These are phyloP conservation scores for Aphis gossypii DNA, from an alignment of 1,140 invertebrate genomes.

Conservation along the genomic window DNA sequence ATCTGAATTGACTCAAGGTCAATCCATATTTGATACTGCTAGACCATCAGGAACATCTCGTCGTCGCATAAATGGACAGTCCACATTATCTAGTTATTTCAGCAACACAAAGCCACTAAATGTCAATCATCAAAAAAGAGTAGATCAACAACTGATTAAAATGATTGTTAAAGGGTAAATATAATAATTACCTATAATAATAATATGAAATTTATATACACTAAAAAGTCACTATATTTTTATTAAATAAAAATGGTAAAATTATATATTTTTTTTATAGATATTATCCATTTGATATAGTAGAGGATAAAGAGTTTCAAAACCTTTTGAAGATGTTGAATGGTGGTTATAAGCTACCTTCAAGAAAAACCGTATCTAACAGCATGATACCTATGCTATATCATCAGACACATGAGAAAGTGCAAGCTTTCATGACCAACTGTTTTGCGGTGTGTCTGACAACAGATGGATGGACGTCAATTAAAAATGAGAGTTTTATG, in stretches of 20 bases:
- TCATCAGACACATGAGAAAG: slow-evolving; percentile 53
- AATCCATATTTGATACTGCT: no score
- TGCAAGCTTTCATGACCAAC: slow-evolving; percentile 19
- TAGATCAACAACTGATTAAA: not conserved
- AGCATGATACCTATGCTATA: slow-evolving; percentile 59
- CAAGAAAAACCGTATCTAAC: slow-evolving; percentile 61
- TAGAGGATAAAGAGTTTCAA: slow-evolving; percentile 52
- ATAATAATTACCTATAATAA: not conserved
- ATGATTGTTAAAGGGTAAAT: slow-evolving; percentile 4
- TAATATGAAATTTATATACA: no score
- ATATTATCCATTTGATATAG: not conserved
- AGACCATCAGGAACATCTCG: no score
- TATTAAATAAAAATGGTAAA: not conserved
- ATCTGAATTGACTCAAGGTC: no score
- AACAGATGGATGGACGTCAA: not conserved
- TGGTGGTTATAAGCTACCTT: slow-evolving; percentile 60
- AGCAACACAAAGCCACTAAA: not conserved
- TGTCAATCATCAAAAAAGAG: not conserved
- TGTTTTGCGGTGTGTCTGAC: not conserved
- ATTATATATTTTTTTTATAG: not conserved
- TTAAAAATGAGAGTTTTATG: not conserved
- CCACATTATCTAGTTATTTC: not conserved
- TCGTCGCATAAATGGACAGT: not conserved
- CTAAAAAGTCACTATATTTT: not conserved
- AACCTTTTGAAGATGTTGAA: slow-evolving; percentile 60